Percentiles rank a stretch among this genome's conserved stretches.
phyloP scores from a whole-genome alignment of 2,888 invertebrate species.

The Bellardia bayeri region DNA sequence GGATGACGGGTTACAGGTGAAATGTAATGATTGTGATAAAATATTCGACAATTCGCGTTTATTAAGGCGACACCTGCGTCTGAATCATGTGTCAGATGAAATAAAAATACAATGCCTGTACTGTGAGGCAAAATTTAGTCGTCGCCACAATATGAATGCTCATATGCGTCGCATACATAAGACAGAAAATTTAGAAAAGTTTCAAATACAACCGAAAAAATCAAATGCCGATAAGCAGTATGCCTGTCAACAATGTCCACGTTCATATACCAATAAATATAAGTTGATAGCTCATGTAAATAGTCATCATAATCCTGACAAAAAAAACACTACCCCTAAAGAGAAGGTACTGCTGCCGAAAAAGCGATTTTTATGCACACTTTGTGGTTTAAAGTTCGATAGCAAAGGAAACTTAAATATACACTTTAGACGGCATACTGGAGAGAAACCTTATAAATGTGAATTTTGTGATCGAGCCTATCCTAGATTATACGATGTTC shows the following conservation, averaged over 20 bases:
- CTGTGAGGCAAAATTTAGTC: slow-evolving; percentile 66
- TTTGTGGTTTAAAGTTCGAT: slow-evolving; percentile 67
- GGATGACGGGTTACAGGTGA: slow-evolving; percentile 62
- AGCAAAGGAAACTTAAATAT: slow-evolving; percentile 66
- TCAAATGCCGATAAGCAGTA: slow-evolving; percentile 76
- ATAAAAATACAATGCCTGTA: slow-evolving; percentile 66
- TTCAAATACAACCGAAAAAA: slow-evolving; percentile 76
- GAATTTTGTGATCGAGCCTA: slow-evolving; percentile 66
- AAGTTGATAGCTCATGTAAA: slow-evolving; percentile 66
- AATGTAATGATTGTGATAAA: slow-evolving; percentile 68
- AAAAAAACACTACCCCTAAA: slow-evolving; percentile 31
- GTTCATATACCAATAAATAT: slow-evolving; percentile 68
- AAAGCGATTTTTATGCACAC: slow-evolving; percentile 77
- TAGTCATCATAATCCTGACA: slow-evolving; percentile 57
- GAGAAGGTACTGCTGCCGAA: slow-evolving; percentile 52
- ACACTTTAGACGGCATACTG: slow-evolving; percentile 67
- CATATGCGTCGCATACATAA: slow-evolving; percentile 67
- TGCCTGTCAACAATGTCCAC: slow-evolving; percentile 57
- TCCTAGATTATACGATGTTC: slow-evolving; percentile 60
- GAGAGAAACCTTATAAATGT: slow-evolving; percentile 68
- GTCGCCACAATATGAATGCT: slow-evolving; percentile 70
- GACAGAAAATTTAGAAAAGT: slow-evolving; percentile 52
- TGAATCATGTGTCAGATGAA: slow-evolving; percentile 67
- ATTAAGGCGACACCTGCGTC: slow-evolving; percentile 60
- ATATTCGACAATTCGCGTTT: slow-evolving; percentile 60